These are phyloP conservation scores for Eupeodes corollae DNA, from an alignment of 1,140 invertebrate genomes.

Conservation along the genomic window DNA sequence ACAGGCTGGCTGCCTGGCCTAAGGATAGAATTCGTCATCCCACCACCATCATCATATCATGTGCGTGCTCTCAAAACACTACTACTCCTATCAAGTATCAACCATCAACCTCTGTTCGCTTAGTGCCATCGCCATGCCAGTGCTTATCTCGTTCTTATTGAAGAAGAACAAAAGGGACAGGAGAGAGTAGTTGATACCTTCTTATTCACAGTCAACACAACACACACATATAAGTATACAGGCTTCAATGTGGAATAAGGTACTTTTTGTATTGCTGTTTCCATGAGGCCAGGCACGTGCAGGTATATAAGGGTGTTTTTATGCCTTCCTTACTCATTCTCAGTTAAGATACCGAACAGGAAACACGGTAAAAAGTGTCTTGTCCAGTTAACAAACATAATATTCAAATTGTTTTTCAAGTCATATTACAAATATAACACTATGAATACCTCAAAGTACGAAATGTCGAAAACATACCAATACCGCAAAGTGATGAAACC, in stretches of 20 bases:
- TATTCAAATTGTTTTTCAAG: constrained; percentile 2
- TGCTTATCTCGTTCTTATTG: constrained; percentile 19
- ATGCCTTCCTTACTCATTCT: constrained; percentile 28
- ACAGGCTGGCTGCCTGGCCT: constrained; percentile 3
- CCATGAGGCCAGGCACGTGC: constrained; percentile 22
- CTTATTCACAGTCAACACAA: not conserved
- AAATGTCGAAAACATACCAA: constrained; percentile 69
- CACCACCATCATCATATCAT: constrained; percentile 15
- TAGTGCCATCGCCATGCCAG: constrained; percentile 9
- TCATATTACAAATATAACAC: constrained; percentile 4
- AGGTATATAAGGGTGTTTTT: constrained; percentile 29
- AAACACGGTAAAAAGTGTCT: not conserved
- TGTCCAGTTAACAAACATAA: constrained; percentile 1
- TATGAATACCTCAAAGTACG: constrained; percentile 25
- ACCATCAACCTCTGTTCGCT: constrained; percentile 19
- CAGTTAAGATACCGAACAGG: constrained; percentile 13
- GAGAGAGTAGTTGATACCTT: not conserved
- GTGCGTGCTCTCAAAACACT: constrained; percentile 14
- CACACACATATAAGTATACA: not conserved
- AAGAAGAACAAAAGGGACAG: constrained; percentile 12
- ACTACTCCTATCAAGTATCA: constrained; percentile 12
- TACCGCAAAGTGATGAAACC: constrained; percentile 94
- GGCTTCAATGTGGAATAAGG: not conserved
- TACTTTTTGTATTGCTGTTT: constrained; percentile 1
- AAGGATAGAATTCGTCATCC: constrained; percentile 6